A percentile compares a stretch with the other conserved stretches of the same genome.
Evolutionary conservation across 2,888 invertebrate species (phyloP).

Genomic region (Tiliacea citrago): DNA sequence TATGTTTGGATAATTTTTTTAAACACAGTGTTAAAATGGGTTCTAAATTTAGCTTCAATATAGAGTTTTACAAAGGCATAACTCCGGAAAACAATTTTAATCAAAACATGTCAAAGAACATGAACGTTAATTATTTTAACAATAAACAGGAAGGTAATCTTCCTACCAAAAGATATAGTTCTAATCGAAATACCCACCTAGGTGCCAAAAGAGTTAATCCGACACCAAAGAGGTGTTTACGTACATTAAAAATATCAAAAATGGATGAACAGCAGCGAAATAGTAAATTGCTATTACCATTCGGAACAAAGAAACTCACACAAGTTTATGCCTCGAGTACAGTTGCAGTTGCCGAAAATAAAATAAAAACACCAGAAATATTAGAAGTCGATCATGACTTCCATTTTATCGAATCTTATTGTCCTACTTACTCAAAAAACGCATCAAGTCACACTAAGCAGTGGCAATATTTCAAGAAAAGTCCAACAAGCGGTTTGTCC

Average conservation of each 20-base stretch:
- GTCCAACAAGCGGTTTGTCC: conserved; percentile 28
- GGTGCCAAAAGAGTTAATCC: conserved; percentile 1
- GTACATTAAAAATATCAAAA: conserved; percentile 32
- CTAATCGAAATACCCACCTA: background rate
- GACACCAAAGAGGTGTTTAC: conserved; percentile 13
- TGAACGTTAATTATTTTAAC: conserved; percentile 13
- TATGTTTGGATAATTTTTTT: conserved; percentile 2
- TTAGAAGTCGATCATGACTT: conserved; percentile 8
- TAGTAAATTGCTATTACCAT: conserved; percentile 17
- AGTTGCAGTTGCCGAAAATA: conserved; percentile 18
- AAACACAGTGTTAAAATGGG: conserved; percentile 15
- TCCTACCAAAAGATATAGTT: background rate
- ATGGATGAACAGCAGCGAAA: conserved; percentile 8
- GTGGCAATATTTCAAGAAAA: conserved; percentile 30
- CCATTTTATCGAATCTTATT: conserved; percentile 8
- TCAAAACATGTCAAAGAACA: conserved; percentile 11
- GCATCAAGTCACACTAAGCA: conserved; percentile 19
- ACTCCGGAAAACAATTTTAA: background rate
- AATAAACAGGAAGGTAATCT: conserved; percentile 8
- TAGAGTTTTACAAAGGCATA: conserved; percentile 34
- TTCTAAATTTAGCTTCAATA: conserved; percentile 49
- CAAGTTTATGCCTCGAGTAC: conserved; percentile 38
- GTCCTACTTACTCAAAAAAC: conserved; percentile 13
- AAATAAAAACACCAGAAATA: conserved; percentile 28
- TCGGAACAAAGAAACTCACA: conserved; percentile 19